Evolutionary conservation across 2,113 vertebrate species (phyloP).

Genomic region (Rhagologus leucostigma): DNA sequence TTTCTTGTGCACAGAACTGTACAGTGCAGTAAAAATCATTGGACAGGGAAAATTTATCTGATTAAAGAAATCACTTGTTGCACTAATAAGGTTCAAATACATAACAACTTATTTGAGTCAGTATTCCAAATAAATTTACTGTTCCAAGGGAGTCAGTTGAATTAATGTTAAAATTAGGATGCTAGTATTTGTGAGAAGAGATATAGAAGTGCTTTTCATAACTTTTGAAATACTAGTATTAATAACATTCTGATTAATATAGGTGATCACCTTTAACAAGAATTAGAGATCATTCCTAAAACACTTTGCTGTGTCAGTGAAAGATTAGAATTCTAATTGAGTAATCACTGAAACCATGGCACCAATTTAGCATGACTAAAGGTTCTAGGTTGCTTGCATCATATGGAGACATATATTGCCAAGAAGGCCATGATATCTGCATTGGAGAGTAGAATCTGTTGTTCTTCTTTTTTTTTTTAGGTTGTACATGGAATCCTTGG

Average conservation of each 20-base stretch:
- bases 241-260: not conserved
- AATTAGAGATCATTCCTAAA: not conserved
- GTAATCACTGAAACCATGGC: not conserved
- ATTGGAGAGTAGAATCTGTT: not conserved
- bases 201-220: not conserved
- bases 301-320: not conserved
- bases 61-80: not conserved
- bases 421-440: not conserved
- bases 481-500: not conserved
- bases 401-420: not conserved
- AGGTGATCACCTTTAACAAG: not conserved
- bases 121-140: not conserved
- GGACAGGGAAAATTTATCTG: not conserved
- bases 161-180: not conserved
- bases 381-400: not conserved
- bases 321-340: not conserved
- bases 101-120: not conserved
- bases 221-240: not conserved
- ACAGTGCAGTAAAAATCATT: not conserved
- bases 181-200: not conserved
- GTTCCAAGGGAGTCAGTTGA: not conserved
- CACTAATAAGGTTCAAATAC: not conserved
- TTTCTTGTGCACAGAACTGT: not conserved
- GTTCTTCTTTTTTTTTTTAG: not conserved
- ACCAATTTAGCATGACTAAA: not conserved